A percentile compares a stretch with the other conserved stretches of the same genome.
phyloP scores from a whole-genome alignment of 2,797 vertebrate genomes.

The Enteromius trimaculatus region DNA sequence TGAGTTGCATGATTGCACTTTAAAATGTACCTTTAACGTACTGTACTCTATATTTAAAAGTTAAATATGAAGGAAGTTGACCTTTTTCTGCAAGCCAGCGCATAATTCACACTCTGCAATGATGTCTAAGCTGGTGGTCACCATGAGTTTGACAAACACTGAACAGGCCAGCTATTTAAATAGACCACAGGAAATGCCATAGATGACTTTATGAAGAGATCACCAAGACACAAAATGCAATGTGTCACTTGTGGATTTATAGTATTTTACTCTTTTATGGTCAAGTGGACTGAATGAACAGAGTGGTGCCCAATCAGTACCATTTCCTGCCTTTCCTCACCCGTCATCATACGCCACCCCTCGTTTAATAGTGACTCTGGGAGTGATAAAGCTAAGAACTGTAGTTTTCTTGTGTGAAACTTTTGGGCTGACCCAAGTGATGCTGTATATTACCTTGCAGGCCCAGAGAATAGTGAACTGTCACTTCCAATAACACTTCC shows the following conservation, averaged over 20 bases:
- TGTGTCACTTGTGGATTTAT: neutral
- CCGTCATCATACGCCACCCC: neutral
- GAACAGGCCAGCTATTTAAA: conserved; percentile 16
- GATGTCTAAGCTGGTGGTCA: conserved; percentile 1
- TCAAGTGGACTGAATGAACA: conserved; percentile 31
- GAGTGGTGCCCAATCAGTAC: conserved; percentile 19
- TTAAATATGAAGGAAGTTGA: neutral
- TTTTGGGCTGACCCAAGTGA: conserved; percentile 38
- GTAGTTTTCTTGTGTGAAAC: conserved; percentile 37
- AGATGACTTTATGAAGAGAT: conserved; percentile 17
- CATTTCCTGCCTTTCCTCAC: conserved; percentile 7
- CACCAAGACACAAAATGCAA: neutral
- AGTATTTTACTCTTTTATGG: conserved; percentile 3
- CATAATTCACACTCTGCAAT: neutral
- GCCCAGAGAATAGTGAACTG: conserved; percentile 15
- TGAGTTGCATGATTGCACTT: neutral
- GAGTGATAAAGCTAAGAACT: conserved; percentile 53
- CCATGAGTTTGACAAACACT: conserved; percentile 2
- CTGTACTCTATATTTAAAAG: neutral
- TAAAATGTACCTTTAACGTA: neutral
- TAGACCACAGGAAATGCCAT: neutral
- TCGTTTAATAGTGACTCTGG: conserved; percentile 41
- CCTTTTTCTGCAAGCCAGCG: neutral
- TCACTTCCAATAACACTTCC: conserved; percentile 36
- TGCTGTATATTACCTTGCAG: conserved; percentile 28